Conservation (phyloP, 92 coral and sea anemone genomes). For the Parazoanthus atlanticus region DNA sequence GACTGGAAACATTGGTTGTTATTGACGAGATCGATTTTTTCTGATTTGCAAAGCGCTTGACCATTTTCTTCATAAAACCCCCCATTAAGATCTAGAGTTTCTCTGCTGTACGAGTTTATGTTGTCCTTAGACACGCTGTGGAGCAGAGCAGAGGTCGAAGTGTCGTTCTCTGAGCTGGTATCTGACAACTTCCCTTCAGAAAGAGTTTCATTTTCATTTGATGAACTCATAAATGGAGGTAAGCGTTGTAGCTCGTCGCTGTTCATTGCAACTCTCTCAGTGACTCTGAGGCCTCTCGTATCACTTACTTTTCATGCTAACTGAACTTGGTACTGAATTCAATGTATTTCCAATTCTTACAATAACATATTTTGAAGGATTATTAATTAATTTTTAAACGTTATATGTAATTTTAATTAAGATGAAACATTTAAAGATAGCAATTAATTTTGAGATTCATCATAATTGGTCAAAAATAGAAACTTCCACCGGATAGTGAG, state of each 20-base stretch:
- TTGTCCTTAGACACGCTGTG: not conserved
- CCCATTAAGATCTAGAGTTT: not conserved
- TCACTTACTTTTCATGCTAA: not conserved
- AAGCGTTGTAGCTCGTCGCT: too few relatives aligned
- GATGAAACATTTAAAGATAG: not conserved
- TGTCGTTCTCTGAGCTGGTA: not conserved
- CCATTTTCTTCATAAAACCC: not conserved
- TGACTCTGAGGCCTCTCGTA: not conserved
- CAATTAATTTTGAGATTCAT: not conserved
- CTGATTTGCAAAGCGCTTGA: not conserved
- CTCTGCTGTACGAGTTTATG: not conserved
- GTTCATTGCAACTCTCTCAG: not conserved
- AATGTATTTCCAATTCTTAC: too few relatives aligned
- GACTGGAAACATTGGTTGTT: not conserved
- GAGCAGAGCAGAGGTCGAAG: not conserved
- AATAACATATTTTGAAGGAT: not conserved
- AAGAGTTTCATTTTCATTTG: not conserved
- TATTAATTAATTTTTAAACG: not conserved
- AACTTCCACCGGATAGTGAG: not conserved
- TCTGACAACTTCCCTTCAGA: not conserved
- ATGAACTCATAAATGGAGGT: not conserved
- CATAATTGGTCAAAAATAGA: conserved; percentile 4
- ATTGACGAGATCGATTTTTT: not conserved
- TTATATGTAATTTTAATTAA: not conserved
- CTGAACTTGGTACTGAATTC: not conserved